phyloP scores from a whole-genome alignment of 2,113 vertebrate genomes.

The Bothrops jararaca region DNA sequence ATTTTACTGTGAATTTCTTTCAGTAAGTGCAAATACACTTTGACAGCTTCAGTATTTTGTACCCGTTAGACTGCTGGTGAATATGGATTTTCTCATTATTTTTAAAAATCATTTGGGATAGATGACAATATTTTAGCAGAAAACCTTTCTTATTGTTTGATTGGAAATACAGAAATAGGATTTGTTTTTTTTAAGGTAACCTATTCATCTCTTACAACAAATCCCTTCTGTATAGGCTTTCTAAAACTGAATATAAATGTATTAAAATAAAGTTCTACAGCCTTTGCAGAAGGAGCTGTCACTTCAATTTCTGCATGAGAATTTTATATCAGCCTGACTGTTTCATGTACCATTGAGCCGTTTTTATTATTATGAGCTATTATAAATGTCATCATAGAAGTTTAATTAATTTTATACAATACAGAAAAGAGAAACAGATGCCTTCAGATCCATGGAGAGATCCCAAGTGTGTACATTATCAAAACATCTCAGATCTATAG shows the following conservation, averaged over 20 bases:
- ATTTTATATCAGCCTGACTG: not conserved
- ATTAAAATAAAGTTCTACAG: not conserved
- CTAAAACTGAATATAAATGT: not conserved
- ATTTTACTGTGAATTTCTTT: not conserved
- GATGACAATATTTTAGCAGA: not conserved
- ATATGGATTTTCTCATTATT: not conserved
- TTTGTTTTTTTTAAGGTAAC: too few species aligned
- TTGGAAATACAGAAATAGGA: not conserved
- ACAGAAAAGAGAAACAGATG: not conserved
- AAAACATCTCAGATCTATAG: not conserved
- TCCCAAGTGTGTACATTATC: not conserved
- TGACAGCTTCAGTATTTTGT: not conserved
- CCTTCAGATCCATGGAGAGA: not conserved
- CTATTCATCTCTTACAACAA: not conserved
- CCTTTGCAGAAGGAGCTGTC: not conserved
- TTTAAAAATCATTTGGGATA: not conserved
- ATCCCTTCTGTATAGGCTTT: not conserved
- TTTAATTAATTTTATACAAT: not conserved
- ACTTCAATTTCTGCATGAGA: not conserved
- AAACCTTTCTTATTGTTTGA: not conserved
- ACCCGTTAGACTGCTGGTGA: not conserved
- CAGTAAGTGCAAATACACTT: not conserved
- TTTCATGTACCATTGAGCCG: not conserved
- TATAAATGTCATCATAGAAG: not conserved
- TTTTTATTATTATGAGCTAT: not conserved